These are phyloP conservation scores for Nautilus pompilius DNA, from an alignment of 1,140 invertebrate genomes.

Conservation along the genomic window DNA sequence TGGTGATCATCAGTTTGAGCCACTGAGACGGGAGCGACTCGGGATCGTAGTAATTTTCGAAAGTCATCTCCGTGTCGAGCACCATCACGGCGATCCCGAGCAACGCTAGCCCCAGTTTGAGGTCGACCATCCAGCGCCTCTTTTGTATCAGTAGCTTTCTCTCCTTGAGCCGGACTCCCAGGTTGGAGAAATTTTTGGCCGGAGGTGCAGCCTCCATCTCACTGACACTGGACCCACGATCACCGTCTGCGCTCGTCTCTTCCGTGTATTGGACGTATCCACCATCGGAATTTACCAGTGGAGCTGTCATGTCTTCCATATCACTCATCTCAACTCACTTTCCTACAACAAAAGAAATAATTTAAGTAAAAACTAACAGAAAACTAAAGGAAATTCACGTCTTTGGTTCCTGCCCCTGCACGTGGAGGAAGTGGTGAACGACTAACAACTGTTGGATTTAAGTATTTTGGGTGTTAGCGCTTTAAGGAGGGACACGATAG, in stretches of 20 bases:
- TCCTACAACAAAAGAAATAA: not conserved
- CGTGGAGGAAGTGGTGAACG: not conserved
- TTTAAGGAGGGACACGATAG: not conserved
- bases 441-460: not conserved
- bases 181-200: slow-evolving; percentile 10
- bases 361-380: not conserved
- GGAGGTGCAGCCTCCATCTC: not conserved
- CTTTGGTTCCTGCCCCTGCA: not conserved
- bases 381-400: not conserved
- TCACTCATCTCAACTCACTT: not conserved
- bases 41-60: slow-evolving; percentile 15
- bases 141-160: slow-evolving; percentile 34
- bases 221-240: not conserved
- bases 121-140: slow-evolving; percentile 33
- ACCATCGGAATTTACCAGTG: not conserved
- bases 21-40: slow-evolving; percentile 19
- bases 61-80: slow-evolving; percentile 35
- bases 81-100: slow-evolving; percentile 33
- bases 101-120: slow-evolving; percentile 30
- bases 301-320: slow-evolving; percentile 3
- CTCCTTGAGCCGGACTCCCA: slow-evolving; percentile 33
- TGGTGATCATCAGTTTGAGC: slow-evolving; percentile 29
- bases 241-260: not conserved
- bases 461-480: not conserved
- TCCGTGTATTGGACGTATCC: not conserved